Evolutionary conservation across 2,888 invertebrate species (phyloP).

Genomic region (Scaptomyza parva): DNA sequence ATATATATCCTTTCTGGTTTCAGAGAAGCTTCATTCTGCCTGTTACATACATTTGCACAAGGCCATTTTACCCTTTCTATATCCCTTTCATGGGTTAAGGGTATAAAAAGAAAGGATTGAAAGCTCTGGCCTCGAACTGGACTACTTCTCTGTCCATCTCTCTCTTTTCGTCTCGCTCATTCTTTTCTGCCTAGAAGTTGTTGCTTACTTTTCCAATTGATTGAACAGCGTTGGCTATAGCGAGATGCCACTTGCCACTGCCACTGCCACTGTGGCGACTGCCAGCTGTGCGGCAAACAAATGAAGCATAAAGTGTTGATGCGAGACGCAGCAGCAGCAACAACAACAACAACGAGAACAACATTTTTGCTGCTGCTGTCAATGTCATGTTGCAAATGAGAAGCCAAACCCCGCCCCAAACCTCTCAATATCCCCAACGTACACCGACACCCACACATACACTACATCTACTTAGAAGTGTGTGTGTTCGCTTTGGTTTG

Average conservation of each 20-base stretch:
- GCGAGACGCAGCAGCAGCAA: constrained; percentile 51
- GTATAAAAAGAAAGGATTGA: too few relatives aligned
- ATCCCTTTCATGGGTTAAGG: too few relatives aligned
- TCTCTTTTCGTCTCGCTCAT: too few relatives aligned
- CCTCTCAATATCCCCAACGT: too few relatives aligned
- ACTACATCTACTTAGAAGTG: too few relatives aligned
- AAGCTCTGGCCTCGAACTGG: too few relatives aligned
- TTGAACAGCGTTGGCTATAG: constrained; percentile 55
- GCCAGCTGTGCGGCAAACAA: constrained; percentile 58
- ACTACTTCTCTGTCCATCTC: too few relatives aligned
- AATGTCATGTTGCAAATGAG: constrained; percentile 72
- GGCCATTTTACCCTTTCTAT: too few relatives aligned
- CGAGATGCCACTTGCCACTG: constrained; percentile 6
- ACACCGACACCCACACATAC: constrained; percentile 44
- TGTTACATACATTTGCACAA: too few relatives aligned
- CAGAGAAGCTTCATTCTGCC: too few relatives aligned
- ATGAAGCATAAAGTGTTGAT: constrained; percentile 73
- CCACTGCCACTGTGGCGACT: constrained; percentile 24
- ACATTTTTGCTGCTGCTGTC: constrained; percentile 31
- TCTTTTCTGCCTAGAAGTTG: constrained; percentile 51
- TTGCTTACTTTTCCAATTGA: constrained; percentile 75
- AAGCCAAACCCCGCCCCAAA: constrained; percentile 22
- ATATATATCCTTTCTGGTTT: too few relatives aligned
- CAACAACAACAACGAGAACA: not conserved
- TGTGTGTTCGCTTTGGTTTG: not conserved